Evolutionary conservation across 2,888 invertebrate species (phyloP).

Genomic region (Resseliella maxima): DNA sequence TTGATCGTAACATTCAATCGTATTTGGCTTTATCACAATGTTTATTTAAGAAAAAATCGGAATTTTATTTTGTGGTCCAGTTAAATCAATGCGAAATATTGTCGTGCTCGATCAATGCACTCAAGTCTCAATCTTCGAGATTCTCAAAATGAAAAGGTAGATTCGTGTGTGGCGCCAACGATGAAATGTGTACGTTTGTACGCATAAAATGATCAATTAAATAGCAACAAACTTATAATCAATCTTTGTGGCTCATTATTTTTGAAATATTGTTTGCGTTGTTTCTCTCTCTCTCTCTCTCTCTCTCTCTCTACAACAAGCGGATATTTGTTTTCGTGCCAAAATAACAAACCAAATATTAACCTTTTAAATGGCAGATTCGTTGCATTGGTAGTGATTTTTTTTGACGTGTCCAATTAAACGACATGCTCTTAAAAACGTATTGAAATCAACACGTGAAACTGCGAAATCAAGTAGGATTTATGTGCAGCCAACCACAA

Average conservation of each 20-base stretch:
- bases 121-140: no score
- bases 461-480: not conserved
- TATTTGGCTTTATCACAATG: not conserved
- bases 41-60: not conserved
- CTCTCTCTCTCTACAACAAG: no score
- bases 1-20: not conserved
- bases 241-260: constrained; percentile 15
- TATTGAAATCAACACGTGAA: constrained; percentile 14
- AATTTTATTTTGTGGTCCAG: not conserved
- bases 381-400: not conserved
- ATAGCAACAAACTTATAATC: constrained; percentile 24
- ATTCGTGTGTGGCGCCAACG: constrained; percentile 32
- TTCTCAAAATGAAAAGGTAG: not conserved
- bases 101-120: not conserved
- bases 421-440: constrained; percentile 21
- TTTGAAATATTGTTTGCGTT: not conserved
- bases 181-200: constrained; percentile 39
- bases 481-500: not conserved
- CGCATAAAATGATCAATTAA: constrained; percentile 29
- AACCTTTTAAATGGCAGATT: constrained; percentile 9
- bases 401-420: constrained; percentile 17
- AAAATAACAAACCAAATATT: not conserved
- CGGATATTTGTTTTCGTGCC: constrained; percentile 48
- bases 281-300: not conserved
- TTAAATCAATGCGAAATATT: not conserved